These are phyloP conservation scores for Novumbra hubbsi DNA, from an alignment of 2,797 vertebrate species.

Conservation along the genomic window DNA sequence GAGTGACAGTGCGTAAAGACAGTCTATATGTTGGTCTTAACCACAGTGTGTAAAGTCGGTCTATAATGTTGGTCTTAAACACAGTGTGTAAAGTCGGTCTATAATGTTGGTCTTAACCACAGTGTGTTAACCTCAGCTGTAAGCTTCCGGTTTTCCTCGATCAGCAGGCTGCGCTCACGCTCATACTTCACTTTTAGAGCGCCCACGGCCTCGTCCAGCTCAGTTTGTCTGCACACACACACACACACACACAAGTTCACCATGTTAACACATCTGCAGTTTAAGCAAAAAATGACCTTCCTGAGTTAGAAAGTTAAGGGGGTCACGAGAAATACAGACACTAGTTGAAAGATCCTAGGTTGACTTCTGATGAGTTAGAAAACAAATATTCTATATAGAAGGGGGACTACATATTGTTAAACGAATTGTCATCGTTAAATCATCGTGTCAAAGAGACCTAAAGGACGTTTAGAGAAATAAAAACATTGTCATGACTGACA, in stretches of 20 bases:
- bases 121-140: constrained; percentile 69
- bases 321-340: background rate
- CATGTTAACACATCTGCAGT: background rate
- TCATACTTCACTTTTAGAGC: constrained; percentile 85
- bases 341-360: background rate
- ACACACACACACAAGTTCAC: constrained; percentile 2
- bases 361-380: background rate
- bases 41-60: background rate
- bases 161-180: constrained; percentile 81
- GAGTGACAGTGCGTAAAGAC: background rate
- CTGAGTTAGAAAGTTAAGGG: background rate
- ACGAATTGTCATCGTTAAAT: too few species aligned
- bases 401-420: too few species aligned
- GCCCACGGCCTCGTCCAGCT: constrained; percentile 84
- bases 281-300: background rate
- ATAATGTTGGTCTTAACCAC: background rate
- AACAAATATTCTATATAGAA: too few species aligned
- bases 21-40: background rate
- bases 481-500: too few species aligned
- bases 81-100: background rate
- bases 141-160: constrained; percentile 88
- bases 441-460: too few species aligned
- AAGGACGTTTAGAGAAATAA: too few species aligned
- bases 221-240: constrained; percentile 73
- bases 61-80: constrained; percentile 67